Evolutionary conservation across 2,888 invertebrate species (phyloP), one percentile per base, ranked within the genome.

Genomic region (Matsumyia berberina): DNA sequence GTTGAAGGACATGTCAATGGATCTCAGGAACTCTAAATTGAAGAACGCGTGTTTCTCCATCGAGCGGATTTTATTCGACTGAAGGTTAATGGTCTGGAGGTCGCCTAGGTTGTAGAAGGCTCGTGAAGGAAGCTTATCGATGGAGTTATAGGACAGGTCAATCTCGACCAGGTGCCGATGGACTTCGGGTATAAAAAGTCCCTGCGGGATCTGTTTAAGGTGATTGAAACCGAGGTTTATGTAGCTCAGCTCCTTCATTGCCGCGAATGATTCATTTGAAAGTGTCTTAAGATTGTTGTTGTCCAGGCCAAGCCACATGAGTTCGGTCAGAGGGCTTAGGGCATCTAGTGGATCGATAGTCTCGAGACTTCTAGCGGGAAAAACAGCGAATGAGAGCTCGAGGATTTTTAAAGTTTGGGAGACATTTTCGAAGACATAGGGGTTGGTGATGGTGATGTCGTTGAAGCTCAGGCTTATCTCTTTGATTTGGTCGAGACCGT

Each of bases 401-500:
- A 98, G 92, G 83, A 96, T 96, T 91, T 96, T 96, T 64, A 98
- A 92, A 19, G 95, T 95, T 66, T 94, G 94, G 37, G 95, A 95
- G 78, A 97, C 93, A 88, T 96, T 96, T 77, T 94, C 93, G 90
- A 98, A 97, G 15, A 97, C 95, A 89, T 96, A 94, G 29, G 95
- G 94, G 89, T 97, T 96, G 87, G 98, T 94, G 89, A 95, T 95
- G 88, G 95, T 94, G 86, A 98, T 94, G 89, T 96, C 95, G 92
- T 98, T 98, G 92, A 98, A 97, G 90, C 97, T 97, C 87, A 98
- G 92, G 92, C 96, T 97, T 86, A 98, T 94, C 92, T 98, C 97
- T 89, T 96, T 95, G 87, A 98, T 93, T 87, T 95, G 94, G 86
- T 94, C 94, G 64, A 96, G 93, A 44, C 95, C 95, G 78, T 94